Base-by-base conservation (phyloP, 2,113 vertebrate species). In the Panthera tigris region DNA sequence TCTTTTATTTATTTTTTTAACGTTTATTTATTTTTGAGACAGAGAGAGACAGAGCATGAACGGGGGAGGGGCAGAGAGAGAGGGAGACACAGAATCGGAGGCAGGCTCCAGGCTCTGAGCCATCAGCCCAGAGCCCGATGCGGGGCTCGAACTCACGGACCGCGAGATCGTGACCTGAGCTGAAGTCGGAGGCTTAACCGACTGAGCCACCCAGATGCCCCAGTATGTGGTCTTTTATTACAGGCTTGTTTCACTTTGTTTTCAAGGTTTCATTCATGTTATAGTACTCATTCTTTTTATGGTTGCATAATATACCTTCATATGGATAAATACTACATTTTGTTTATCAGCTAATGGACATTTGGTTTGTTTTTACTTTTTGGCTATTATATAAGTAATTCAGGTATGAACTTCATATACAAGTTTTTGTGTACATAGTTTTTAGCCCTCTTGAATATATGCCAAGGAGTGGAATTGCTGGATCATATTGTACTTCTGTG, bases 301-400 rank as follows among this genome's bases (percentile, higher is more conserved):
- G 39, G 7, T 52, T 92, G 39, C 45, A 84, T 80, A 55, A 65
- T 92, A 69, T 61, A 41, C 39, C 33, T 57, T 45, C 33, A 5
- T 92, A 78, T 73, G 41, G 23, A 39, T 96, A 21, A n/a, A 68
- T 29, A 16, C 6, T 33, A 66, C 19, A 87, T 95, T 87, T 94
- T 95, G 48, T 83, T 85, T 79, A 45, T 93, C 50, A 63, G 13
- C 21, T 76, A 52, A 52, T 76, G 27, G 21, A 69, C 21, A 45
- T 86, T 86, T 89, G 48, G 9, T 21, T 94, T 94, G 29, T 96
- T 97, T 74, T 11, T 41, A 48, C 7, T 79, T 95, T 88, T 97
- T 95, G 48, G 5, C 36, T 89, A 8, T 80, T 73, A 16, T 66
- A 16, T 41, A 71, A 74, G 50, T 87, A 55, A 76, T 94, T 61